These are phyloP conservation scores for Myxocyprinus asiaticus DNA, from an alignment of 2,113 vertebrate species.

Conservation along the genomic window DNA sequence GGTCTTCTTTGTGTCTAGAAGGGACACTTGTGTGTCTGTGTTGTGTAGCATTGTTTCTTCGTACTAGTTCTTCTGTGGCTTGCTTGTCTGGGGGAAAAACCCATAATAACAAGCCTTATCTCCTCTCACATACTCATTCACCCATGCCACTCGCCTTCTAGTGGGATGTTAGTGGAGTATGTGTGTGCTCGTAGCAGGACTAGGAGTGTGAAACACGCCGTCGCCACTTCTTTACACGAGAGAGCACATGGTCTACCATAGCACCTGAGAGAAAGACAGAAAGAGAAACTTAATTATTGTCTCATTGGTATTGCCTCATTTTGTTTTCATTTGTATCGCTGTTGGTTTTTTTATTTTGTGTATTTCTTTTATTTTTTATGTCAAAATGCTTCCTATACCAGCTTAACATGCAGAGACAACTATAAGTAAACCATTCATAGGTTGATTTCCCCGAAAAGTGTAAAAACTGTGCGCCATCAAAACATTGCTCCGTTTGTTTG, in stretches of 20 bases:
- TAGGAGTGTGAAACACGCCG: conserved; percentile 29
- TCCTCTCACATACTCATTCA: conserved; percentile 14
- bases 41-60: background rate
- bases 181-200: background rate
- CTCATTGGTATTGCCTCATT: too few species aligned
- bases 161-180: background rate
- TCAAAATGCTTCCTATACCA: too few species aligned
- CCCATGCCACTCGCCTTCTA: conserved; percentile 3
- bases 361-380: too few species aligned
- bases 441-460: too few species aligned
- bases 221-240: conserved; percentile 30
- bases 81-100: conserved; percentile 1
- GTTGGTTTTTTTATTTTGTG: too few species aligned
- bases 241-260: conserved; percentile 12
- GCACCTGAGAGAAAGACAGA: conserved; percentile 6
- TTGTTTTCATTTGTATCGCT: too few species aligned
- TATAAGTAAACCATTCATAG: too few species aligned
- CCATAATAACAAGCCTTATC: conserved; percentile 16
- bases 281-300: too few species aligned
- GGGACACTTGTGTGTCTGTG: background rate
- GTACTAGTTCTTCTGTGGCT: conserved; percentile 3
- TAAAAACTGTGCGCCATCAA: too few species aligned
- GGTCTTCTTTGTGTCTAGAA: background rate
- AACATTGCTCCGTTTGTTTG: too few species aligned
- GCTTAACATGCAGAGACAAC: too few species aligned